Evolutionary conservation across 2,113 vertebrate species (phyloP).

Genomic region (Smithornis capensis): DNA sequence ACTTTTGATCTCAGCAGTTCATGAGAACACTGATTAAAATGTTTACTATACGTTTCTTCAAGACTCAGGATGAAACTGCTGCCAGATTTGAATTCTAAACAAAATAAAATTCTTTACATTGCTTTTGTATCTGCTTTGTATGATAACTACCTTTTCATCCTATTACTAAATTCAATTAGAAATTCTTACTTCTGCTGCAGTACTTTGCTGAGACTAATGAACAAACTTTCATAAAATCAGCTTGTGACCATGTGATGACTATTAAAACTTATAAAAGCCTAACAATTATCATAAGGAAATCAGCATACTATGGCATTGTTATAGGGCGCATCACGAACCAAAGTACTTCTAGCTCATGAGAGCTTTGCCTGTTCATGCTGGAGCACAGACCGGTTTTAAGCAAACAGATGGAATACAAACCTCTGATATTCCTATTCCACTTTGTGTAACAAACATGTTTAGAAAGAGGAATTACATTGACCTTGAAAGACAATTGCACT

Average conservation of each 20-base stretch:
- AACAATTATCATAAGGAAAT: slow-evolving; percentile 61
- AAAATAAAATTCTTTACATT: slow-evolving; percentile 55
- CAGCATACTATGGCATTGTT: not conserved
- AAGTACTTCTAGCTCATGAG: slow-evolving; percentile 52
- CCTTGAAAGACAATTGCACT: slow-evolving; percentile 39
- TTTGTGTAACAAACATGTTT: not conserved
- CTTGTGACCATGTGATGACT: slow-evolving; percentile 57
- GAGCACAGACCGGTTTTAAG: slow-evolving; percentile 45
- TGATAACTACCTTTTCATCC: slow-evolving; percentile 40
- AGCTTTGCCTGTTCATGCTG: not conserved
- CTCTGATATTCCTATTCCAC: not conserved
- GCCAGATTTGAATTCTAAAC: slow-evolving; percentile 47
- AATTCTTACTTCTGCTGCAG: slow-evolving; percentile 36
- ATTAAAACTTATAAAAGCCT: slow-evolving; percentile 57
- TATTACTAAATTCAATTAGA: slow-evolving; percentile 53
- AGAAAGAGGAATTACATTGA: slow-evolving; percentile 32
- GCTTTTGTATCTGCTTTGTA: slow-evolving; percentile 30
- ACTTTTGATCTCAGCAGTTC: not conserved
- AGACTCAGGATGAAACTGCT: slow-evolving; percentile 8
- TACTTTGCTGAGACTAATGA: slow-evolving; percentile 57
- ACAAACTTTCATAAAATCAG: slow-evolving; percentile 60
- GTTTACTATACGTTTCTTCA: not conserved
- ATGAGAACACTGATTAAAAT: slow-evolving; percentile 6
- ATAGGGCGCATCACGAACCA: slow-evolving; percentile 1
- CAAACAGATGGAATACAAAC: slow-evolving; percentile 58